Evolutionary conservation across 2,797 vertebrate species (phyloP).

Genomic region (Avahi laniger): DNA sequence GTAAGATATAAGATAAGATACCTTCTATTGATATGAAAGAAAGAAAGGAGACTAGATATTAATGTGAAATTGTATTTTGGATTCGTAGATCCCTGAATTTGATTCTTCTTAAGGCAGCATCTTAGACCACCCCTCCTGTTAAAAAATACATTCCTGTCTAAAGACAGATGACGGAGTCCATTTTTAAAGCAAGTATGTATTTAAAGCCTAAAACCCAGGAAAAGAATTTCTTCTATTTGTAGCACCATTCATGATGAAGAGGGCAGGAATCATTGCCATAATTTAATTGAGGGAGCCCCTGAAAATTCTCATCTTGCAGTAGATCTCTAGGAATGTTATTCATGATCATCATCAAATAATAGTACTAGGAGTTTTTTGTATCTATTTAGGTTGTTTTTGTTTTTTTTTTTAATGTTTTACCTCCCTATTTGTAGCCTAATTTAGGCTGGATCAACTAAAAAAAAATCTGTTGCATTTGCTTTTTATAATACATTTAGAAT

Average conservation of each 20-base stretch:
- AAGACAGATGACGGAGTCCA: not conserved
- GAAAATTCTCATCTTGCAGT: not conserved
- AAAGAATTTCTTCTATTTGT: slow-evolving; percentile 30
- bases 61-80: not conserved
- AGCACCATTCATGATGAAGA: not conserved
- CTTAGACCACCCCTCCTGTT: not conserved
- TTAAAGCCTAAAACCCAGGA: slow-evolving; percentile 9
- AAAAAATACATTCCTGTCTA: not conserved
- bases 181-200: not conserved
- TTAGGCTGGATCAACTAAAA: slow-evolving; percentile 68
- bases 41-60: not conserved
- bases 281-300: not conserved
- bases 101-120: not conserved
- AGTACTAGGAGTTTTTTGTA: not conserved
- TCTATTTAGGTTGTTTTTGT: not conserved
- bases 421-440: slow-evolving; percentile 66
- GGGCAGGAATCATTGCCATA: not conserved
- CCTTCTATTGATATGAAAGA: not conserved
- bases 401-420: slow-evolving; percentile 5
- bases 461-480: slow-evolving; percentile 64
- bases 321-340: not conserved
- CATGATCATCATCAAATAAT: not conserved
- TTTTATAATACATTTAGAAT: slow-evolving; percentile 51
- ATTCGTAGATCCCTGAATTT: slow-evolving; percentile 50
- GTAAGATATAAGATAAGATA: not conserved